Evolutionary conservation across 2,888 invertebrate species (phyloP).

Genomic region (Diadegma fenestrale): DNA sequence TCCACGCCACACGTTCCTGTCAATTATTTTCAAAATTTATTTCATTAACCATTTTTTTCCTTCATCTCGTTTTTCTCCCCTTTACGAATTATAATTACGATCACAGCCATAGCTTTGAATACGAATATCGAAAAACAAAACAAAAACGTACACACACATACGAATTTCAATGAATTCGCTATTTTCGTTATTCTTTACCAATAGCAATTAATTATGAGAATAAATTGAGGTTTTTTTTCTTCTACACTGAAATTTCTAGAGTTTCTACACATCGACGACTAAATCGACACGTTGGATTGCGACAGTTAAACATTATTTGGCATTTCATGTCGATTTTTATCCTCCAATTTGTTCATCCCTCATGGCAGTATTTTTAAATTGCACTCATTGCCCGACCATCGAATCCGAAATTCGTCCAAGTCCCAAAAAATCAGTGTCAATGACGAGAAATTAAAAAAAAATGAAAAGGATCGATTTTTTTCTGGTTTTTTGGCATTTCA

Average conservation of each 20-base stretch:
- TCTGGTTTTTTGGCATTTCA: conserved; percentile 36
- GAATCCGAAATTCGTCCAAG: conserved; percentile 65
- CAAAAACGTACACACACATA: too few species aligned
- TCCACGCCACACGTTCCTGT: conserved; percentile 2
- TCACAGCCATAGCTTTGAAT: conserved; percentile 85
- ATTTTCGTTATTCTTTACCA: conserved; percentile 75
- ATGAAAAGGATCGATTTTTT: not conserved
- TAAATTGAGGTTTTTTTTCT: conserved; percentile 71
- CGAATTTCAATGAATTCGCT: conserved; percentile 80
- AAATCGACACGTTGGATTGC: conserved; percentile 65
- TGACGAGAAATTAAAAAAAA: too few species aligned
- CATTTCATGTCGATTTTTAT: conserved; percentile 39
- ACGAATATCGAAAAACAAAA: conserved; percentile 79
- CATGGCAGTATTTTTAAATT: conserved; percentile 54
- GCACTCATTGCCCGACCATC: conserved; percentile 67
- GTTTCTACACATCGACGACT: conserved; percentile 61
- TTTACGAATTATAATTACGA: conserved; percentile 80
- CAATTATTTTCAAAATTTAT: not conserved
- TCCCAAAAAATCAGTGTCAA: not conserved
- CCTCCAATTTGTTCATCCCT: not conserved
- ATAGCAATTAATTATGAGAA: conserved; percentile 80
- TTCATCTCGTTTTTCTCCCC: conserved; percentile 39
- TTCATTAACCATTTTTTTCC: not conserved
- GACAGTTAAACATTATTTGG: conserved; percentile 56
- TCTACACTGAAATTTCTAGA: conserved; percentile 69